Base-by-base conservation (phyloP, 2,888 invertebrate species). In the Falcaria lacertinaria region DNA sequence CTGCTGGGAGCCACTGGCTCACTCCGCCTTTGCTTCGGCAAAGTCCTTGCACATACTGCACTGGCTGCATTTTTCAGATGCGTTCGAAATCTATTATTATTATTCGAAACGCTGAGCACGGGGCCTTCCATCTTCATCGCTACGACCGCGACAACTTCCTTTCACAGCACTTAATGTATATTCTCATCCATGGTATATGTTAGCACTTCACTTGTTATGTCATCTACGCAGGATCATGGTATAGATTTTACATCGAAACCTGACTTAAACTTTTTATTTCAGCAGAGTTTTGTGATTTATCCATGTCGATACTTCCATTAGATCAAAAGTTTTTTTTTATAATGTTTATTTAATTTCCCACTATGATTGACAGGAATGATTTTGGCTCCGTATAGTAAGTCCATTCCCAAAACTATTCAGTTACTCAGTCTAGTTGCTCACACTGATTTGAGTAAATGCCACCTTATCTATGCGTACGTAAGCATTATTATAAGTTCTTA, bases 1-100 rank as follows among this genome's bases (percentile, higher is more conserved):
- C 75, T 63, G 58, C 72, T 72, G 42, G 69, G 52, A n/a, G 74
- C 58, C 44, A 64, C 63, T 33, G 72, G 49, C 48, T 86, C 82
- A 48, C 61, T 72, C 52, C 85, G 78, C 70, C 89, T 73, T 69
- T 89, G 80, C 74, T 90, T 86, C 49, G 87, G 83, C 73, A 88
- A 62, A 38, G 87, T 88, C 63, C 83, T 82, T 43, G 82, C 84
- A 60, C 88, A 89, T 45, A 89, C 59, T 19, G 86, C 85, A 60
- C 80, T 86, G 1, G 88, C 87, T 43, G 87, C 88, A 80, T 86
- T 88, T 69, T 89, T 88, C 58, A 88, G 58, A 60, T 86, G 88
- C 38, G 78, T 75, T 47, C 84, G 69, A 58, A 89, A 85, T 74
- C 85, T 80, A 61, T 74, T 72, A 51, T 71, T 87, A 56, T 80